Base-by-base conservation (phyloP, 2,113 vertebrate genomes). In the Varanus salvator region DNA sequence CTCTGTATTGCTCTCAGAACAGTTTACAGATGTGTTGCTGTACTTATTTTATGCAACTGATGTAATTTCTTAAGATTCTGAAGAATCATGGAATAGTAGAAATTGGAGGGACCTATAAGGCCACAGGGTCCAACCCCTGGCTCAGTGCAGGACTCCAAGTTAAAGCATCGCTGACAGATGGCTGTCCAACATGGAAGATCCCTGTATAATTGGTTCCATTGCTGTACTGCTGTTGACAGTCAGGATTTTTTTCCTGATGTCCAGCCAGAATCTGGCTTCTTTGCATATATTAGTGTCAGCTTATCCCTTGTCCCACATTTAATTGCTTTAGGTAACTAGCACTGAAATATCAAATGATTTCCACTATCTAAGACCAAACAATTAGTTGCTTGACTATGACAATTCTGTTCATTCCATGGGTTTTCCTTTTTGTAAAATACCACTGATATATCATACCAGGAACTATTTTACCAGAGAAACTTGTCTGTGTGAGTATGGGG, bases 381-480 rank as follows among this genome's bases (percentile, higher is more conserved):
- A 54, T 80, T 29, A 44, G 34, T 90, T n/a, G 52, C 48, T 6
- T 54, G 92, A 92, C 23, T 38, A 66, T 90, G 23, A 90, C 34
- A 81, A 87, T 29, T 89, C 87, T 27, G 50, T 68, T 82, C 1
- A 87, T 86, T 84, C 82, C 87, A 66, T 2, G n/a, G 76, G 12
- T 80, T 95, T 90, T 82, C 80, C 93, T 92, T 80, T 90, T 88
- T 89, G 44, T 54, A 68, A 21, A 54, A 38, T 86, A 88, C 31
- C 52, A 80, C 87, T 91, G 84, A 90, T 34, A 12, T 87, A 50
- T 87, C 91, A 86, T 11, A 90, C 0, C 68, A 87, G 90, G 48
- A 96, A 92, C 57, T 69, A 72, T 72, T 89, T 80, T 85, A 52
- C 64, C n/a, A 69, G 48, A 44, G 76, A 78, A 89, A 68, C 66